phyloP scores from a whole-genome alignment of 1,140 invertebrate species.

The Bombus sylvicola region DNA sequence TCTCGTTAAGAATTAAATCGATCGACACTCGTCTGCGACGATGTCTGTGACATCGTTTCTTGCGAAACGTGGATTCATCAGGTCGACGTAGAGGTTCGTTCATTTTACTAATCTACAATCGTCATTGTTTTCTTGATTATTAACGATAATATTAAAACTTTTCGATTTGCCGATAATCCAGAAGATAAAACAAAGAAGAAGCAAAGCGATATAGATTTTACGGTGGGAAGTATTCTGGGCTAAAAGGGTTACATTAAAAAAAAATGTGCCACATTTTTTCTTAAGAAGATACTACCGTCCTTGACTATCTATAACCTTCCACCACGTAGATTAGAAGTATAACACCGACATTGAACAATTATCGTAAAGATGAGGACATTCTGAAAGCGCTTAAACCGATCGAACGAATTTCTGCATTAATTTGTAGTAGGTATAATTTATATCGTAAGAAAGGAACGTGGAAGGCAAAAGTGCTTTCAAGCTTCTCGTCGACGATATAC shows the following conservation, averaged over 20 bases:
- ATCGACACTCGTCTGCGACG: neutral
- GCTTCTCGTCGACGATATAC: neutral
- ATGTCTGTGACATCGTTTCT: neutral
- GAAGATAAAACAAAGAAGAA: neutral
- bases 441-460: neutral
- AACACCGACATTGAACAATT: neutral
- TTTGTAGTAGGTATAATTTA: neutral
- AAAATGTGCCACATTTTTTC: neutral
- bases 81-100: too few species aligned
- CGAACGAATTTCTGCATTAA: neutral
- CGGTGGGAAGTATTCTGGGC: neutral
- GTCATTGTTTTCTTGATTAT: too few species aligned
- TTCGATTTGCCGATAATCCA: too few species aligned
- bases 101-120: too few species aligned
- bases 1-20: neutral
- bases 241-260: neutral
- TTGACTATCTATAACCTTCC: neutral
- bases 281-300: neutral
- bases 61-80: neutral
- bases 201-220: neutral
- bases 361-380: neutral
- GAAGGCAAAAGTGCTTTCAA: neutral
- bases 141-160: too few species aligned
- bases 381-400: neutral
- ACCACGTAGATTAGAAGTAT: neutral